These are phyloP conservation scores for Typhlomys cinereus DNA, from an alignment of 2,113 vertebrate species.

Conservation along the genomic window DNA sequence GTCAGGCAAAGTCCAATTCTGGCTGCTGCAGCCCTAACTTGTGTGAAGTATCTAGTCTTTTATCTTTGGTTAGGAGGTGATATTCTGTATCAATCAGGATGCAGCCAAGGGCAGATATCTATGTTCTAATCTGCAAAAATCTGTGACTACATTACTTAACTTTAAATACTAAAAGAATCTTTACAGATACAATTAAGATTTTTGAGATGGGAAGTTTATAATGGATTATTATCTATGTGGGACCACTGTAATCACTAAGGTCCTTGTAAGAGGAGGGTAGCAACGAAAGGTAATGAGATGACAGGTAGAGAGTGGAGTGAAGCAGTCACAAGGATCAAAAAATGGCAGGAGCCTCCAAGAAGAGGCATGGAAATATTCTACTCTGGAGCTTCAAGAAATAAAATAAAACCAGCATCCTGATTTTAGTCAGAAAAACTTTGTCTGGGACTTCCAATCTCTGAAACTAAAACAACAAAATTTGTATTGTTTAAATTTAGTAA, in stretches of 20 bases:
- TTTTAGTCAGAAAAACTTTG: background rate
- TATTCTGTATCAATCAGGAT: no score
- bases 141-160: conserved; percentile 10
- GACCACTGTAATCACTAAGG: background rate
- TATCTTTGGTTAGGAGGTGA: no score
- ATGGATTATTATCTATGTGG: background rate
- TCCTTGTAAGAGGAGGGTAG: background rate
- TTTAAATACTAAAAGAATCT: background rate
- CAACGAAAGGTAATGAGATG: background rate
- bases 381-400: background rate
- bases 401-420: conserved; percentile 11
- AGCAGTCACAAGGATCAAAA: background rate
- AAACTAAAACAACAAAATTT: background rate
- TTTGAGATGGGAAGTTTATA: background rate
- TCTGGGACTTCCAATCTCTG: background rate
- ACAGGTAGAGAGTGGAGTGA: background rate
- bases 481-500: background rate
- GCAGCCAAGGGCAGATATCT: no score
- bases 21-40: no score
- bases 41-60: no score
- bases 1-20: no score
- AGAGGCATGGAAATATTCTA: background rate
- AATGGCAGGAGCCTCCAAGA: background rate
- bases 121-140: background rate
- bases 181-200: conserved; percentile 28